Conservation (phyloP, 2,797 vertebrate species). For the Pogonophryne albipinna region DNA sequence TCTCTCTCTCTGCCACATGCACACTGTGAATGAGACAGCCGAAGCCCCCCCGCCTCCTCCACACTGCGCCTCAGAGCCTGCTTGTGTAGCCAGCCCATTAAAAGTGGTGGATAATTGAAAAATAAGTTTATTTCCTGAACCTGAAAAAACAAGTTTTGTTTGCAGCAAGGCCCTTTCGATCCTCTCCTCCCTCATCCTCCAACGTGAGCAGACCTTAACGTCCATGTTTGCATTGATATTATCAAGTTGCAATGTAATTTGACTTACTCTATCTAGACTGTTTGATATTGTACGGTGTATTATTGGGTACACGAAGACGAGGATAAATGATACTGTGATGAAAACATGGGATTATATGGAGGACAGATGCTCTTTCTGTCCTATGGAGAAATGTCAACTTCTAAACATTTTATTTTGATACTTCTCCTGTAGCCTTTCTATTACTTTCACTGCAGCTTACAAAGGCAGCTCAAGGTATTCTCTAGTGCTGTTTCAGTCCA, state of each 20-base stretch:
- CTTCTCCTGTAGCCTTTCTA: not conserved
- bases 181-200: constrained; percentile 24
- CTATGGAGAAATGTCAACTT: not conserved
- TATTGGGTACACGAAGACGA: constrained; percentile 10
- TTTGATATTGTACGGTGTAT: constrained; percentile 6
- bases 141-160: constrained; percentile 58
- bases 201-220: constrained; percentile 22
- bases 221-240: constrained; percentile 45
- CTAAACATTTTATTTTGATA: constrained; percentile 4
- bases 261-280: constrained; percentile 19
- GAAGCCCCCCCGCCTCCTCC: constrained; percentile 22
- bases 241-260: constrained; percentile 34
- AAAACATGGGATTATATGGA: constrained; percentile 7
- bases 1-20: constrained; percentile 1
- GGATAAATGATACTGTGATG: not conserved
- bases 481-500: constrained; percentile 37
- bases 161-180: constrained; percentile 52
- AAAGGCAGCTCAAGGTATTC: constrained; percentile 44
- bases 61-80: constrained; percentile 52
- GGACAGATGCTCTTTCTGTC: not conserved
- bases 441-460: constrained; percentile 21
- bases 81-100: constrained; percentile 53
- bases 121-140: constrained; percentile 57
- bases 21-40: constrained; percentile 35
- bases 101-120: constrained; percentile 65